phyloP scores from a whole-genome alignment of 2,888 invertebrate genomes.

The Cynaeus angustus region DNA sequence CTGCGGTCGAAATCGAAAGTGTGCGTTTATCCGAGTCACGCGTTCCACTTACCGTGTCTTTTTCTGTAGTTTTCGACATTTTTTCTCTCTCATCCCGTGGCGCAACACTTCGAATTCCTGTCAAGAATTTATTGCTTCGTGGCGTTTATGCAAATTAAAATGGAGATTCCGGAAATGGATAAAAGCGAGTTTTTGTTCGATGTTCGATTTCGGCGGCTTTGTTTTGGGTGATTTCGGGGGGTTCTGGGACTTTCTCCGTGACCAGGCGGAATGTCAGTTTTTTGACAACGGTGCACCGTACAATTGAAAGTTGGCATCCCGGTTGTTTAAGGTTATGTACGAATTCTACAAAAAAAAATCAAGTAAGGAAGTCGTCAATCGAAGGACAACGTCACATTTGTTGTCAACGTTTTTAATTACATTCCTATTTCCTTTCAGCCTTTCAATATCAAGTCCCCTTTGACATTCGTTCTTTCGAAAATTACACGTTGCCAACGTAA shows the following conservation, averaged over 20 bases:
- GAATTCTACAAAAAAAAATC: too few species aligned
- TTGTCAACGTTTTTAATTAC: too few species aligned
- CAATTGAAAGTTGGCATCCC: background rate
- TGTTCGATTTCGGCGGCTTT: background rate
- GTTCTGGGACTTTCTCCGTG: too few species aligned
- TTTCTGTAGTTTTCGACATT: background rate
- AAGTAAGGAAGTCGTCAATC: too few species aligned
- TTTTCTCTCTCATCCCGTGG: slow-evolving; percentile 19
- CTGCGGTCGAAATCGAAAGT: slow-evolving; percentile 56
- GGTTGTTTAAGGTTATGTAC: too few species aligned
- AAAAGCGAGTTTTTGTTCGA: background rate
- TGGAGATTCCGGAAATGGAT: background rate
- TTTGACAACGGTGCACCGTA: background rate
- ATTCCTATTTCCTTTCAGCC: too few species aligned
- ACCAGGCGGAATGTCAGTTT: too few species aligned
- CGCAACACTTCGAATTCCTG: slow-evolving; percentile 16
- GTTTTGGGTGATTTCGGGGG: too few species aligned
- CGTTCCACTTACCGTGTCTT: slow-evolving; percentile 48
- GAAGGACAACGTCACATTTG: too few species aligned
- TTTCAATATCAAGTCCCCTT: too few species aligned
- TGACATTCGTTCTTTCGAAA: background rate
- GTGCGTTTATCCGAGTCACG: slow-evolving; percentile 41
- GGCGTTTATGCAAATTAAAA: slow-evolving; percentile 18
- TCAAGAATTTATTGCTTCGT: slow-evolving; percentile 26
- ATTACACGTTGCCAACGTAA: too few species aligned